phyloP scores from a whole-genome alignment of 1,140 invertebrate genomes.

The Helicoverpa zea region DNA sequence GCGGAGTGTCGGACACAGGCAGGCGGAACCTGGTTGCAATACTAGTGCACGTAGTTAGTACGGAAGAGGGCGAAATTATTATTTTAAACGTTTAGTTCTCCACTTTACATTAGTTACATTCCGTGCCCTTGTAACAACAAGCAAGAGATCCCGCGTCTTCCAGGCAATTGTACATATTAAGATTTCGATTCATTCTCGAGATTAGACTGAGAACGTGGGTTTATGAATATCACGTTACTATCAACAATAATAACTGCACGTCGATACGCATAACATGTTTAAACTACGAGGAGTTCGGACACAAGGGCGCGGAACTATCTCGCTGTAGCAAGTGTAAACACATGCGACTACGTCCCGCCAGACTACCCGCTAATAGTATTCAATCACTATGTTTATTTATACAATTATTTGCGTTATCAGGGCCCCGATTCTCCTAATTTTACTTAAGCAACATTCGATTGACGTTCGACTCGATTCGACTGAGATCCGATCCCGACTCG shows the following conservation, averaged over 20 bases:
- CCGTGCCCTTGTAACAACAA: slow-evolving; percentile 37
- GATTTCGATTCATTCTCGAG: slow-evolving; percentile 20
- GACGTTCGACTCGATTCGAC: too few relatives aligned
- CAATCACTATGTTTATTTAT: slow-evolving; percentile 58
- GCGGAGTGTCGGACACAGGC: slow-evolving; percentile 47
- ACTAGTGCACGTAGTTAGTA: slow-evolving; percentile 32
- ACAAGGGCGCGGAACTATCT: slow-evolving; percentile 34
- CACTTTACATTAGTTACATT: slow-evolving; percentile 15
- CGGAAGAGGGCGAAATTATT: slow-evolving; percentile 8
- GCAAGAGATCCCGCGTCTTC: slow-evolving; percentile 36
- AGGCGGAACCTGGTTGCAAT: slow-evolving; percentile 56
- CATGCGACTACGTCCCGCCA: slow-evolving; percentile 56
- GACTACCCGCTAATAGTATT: slow-evolving; percentile 58
- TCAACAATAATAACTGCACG: slow-evolving; percentile 20
- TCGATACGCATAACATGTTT: neutral
- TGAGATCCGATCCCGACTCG: too few relatives aligned
- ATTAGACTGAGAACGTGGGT: slow-evolving; percentile 39
- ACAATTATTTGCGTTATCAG: slow-evolving; percentile 49
- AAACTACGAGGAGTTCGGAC: neutral
- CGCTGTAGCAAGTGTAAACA: neutral
- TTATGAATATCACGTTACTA: slow-evolving; percentile 25
- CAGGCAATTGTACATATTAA: slow-evolving; percentile 42
- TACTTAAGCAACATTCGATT: too few relatives aligned
- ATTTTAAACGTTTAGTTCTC: slow-evolving; percentile 20
- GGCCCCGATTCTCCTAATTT: too few relatives aligned